Conservation (phyloP, 2,113 vertebrate genomes). For the Passerina amoena region DNA sequence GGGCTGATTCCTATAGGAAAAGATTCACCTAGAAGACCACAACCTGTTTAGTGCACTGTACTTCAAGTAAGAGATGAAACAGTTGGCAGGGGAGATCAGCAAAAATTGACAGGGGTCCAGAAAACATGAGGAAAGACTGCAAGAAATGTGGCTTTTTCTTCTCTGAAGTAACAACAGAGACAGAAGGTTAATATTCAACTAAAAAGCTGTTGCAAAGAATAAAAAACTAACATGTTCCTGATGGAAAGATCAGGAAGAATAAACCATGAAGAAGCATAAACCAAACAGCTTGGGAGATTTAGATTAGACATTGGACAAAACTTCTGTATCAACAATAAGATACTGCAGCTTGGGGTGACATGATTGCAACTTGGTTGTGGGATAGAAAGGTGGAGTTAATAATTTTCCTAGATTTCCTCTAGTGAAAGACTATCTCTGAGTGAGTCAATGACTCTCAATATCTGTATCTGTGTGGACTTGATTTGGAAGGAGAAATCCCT, state of each 20-base stretch:
- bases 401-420: neutral
- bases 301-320: neutral
- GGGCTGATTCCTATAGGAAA: neutral
- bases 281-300: neutral
- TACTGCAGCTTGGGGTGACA: neutral
- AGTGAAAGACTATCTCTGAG: neutral
- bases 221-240: neutral
- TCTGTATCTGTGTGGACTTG: neutral
- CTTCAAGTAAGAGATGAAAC: neutral
- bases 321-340: neutral
- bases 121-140: neutral
- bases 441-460: neutral
- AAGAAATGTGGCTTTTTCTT: neutral
- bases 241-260: neutral
- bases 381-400: neutral
- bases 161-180: neutral
- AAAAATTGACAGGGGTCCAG: neutral
- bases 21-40: neutral
- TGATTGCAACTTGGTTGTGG: neutral
- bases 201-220: neutral
- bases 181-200: neutral
- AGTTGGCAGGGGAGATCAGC: neutral
- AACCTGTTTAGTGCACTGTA: neutral
- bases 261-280: neutral
- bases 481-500: neutral